These are phyloP conservation scores for Stenichneumon culpator DNA, from an alignment of 2,888 invertebrate genomes.

Conservation along the genomic window DNA sequence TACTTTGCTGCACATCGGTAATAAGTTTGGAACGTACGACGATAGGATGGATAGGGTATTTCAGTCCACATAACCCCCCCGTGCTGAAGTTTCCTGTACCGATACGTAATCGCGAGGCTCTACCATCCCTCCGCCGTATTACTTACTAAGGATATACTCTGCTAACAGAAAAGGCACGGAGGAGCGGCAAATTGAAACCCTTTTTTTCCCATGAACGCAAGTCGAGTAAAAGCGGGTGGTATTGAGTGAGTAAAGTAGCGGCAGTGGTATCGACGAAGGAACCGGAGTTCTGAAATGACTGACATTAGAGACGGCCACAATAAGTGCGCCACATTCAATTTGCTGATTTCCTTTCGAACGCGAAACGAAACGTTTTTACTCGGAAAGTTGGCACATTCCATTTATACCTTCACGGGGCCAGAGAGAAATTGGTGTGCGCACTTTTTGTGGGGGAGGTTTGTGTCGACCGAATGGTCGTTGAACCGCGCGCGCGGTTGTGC, in stretches of 20 bases:
- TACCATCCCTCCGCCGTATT: conserved; percentile 45
- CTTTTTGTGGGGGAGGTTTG: conserved; percentile 28
- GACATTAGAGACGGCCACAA: conserved; percentile 69
- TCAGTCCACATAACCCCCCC: conserved; percentile 40
- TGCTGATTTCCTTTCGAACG: conserved; percentile 73
- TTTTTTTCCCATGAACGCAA: conserved; percentile 61
- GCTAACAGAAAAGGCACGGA: conserved; percentile 45
- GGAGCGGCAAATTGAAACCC: conserved; percentile 72
- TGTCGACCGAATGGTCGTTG: conserved; percentile 36
- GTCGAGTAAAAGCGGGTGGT: conserved; percentile 42
- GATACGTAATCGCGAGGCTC: conserved; percentile 64
- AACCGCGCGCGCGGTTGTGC: conserved; percentile 14
- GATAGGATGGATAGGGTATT: conserved; percentile 50
- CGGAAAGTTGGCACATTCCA: conserved; percentile 63
- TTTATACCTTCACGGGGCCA: conserved; percentile 30
- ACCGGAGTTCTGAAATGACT: conserved; percentile 72
- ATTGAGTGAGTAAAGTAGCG: conserved; percentile 36
- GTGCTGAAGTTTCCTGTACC: conserved; percentile 45
- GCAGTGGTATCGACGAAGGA: conserved; percentile 42
- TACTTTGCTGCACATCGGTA: conserved; percentile 12
- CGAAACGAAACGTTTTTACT: conserved; percentile 67
- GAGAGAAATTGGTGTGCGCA: conserved; percentile 43
- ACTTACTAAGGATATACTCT: conserved; percentile 40
- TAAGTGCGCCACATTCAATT: conserved; percentile 75
- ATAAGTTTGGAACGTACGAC: conserved; percentile 52